phyloP scores from a whole-genome alignment of 2,797 vertebrate species.

The Sebastes oblongus region DNA sequence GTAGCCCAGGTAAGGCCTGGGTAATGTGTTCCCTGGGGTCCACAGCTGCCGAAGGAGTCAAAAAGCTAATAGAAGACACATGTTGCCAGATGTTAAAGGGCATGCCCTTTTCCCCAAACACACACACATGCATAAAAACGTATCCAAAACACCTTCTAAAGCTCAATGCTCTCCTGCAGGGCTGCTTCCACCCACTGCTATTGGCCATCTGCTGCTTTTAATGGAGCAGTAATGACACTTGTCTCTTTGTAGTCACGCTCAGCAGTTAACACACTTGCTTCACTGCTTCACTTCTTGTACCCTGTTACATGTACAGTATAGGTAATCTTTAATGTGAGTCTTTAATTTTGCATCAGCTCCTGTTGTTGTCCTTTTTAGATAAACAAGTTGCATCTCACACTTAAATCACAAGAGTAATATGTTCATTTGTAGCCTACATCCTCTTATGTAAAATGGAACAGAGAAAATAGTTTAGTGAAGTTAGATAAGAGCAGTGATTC shows the following conservation, averaged over 20 bases:
- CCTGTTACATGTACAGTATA: not conserved
- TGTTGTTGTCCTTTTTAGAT: not conserved
- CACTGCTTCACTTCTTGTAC: not conserved
- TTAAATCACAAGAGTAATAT: not conserved
- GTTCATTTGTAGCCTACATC: not conserved
- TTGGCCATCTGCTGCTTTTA: slow-evolving; percentile 42
- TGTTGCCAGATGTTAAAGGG: slow-evolving; percentile 67
- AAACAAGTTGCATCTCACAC: not conserved
- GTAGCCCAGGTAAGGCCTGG: slow-evolving; percentile 50
- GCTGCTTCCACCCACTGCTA: slow-evolving; percentile 40
- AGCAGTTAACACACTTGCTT: slow-evolving; percentile 23
- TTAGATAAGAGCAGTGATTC: rapidly evolving
- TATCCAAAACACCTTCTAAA: slow-evolving; percentile 42
- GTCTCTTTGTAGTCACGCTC: slow-evolving; percentile 32
- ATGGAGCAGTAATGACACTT: slow-evolving; percentile 50
- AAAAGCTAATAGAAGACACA: slow-evolving; percentile 71
- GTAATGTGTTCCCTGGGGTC: slow-evolving; percentile 56
- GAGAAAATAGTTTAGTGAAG: not conserved
- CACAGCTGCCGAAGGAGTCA: slow-evolving; percentile 67
- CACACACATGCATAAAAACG: slow-evolving; percentile 30
- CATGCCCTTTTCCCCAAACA: slow-evolving; percentile 19
- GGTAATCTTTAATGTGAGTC: not conserved
- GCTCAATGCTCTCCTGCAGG: slow-evolving; percentile 40
- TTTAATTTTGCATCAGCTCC: not conserved
- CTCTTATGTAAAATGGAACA: not conserved